Evolutionary conservation across 2,113 vertebrate species (phyloP).

Genomic region (Balaenoptera acutorostrata): DNA sequence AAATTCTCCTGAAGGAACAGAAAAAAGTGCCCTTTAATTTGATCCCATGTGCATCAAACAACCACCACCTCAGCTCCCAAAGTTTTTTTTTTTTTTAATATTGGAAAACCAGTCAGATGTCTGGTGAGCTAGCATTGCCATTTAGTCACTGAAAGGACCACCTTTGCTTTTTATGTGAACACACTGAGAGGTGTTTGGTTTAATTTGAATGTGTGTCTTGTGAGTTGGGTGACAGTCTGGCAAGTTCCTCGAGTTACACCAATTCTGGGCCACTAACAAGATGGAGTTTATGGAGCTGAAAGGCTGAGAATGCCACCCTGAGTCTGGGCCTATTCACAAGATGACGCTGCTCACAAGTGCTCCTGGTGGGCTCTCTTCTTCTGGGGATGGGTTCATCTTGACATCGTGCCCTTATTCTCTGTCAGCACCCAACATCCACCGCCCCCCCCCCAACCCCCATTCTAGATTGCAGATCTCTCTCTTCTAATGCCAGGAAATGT

Average conservation of each 20-base stretch:
- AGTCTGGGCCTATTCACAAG: not conserved
- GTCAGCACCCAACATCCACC: not conserved
- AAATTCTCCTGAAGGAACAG: not conserved
- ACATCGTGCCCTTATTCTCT: not conserved
- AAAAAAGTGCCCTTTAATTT: not conserved
- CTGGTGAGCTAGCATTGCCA: not conserved
- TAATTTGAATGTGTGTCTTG: not conserved
- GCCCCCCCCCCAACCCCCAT: not conserved
- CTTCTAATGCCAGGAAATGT: slow-evolving; percentile 9
- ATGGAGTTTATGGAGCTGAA: not conserved
- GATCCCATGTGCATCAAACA: not conserved
- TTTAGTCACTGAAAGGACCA: not conserved
- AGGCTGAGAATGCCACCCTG: not conserved
- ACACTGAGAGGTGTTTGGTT: not conserved
- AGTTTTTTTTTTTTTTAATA: not conserved
- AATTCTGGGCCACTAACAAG: not conserved
- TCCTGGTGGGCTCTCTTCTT: not conserved
- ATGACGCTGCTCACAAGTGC: fast-evolving
- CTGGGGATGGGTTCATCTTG: not conserved
- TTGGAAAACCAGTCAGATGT: not conserved
- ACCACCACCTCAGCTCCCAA: not conserved
- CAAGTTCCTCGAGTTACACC: not conserved
- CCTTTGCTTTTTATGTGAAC: not conserved
- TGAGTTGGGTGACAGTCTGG: not conserved
- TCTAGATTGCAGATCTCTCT: not conserved